These are phyloP conservation scores for Hypanus sabinus DNA, from an alignment of 2,113 vertebrate species.

Conservation along the genomic window DNA sequence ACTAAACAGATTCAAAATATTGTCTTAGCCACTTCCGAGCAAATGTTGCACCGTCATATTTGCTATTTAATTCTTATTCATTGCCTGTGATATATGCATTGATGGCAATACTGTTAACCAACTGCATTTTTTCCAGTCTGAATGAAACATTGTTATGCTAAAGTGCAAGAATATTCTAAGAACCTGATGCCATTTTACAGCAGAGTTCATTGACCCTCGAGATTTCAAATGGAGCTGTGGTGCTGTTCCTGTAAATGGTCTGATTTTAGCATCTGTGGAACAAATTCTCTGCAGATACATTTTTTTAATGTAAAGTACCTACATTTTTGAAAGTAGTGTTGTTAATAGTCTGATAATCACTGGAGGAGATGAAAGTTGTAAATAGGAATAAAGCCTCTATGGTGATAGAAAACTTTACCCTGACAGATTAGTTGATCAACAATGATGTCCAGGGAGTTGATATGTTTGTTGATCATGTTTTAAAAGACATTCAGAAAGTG, in stretches of 20 bases:
- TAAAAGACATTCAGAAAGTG: not conserved
- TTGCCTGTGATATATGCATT: not conserved
- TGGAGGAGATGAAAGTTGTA: not conserved
- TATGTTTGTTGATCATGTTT: not conserved
- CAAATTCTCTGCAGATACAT: not conserved
- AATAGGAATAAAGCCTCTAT: not conserved
- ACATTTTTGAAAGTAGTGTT: not conserved
- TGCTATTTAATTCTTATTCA: not conserved
- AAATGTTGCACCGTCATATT: not conserved
- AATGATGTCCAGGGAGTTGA: not conserved
- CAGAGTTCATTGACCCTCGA: not conserved
- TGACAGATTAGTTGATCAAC: not conserved
- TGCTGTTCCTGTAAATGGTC: too few species aligned
- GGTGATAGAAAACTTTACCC: not conserved
- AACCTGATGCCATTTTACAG: not conserved
- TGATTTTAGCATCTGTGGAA: not conserved
- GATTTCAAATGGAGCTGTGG: not conserved
- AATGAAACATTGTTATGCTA: not conserved
- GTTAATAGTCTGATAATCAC: not conserved
- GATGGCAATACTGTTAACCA: not conserved
- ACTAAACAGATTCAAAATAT: not conserved
- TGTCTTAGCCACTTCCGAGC: not conserved
- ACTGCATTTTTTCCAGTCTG: not conserved
- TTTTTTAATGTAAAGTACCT: not conserved
- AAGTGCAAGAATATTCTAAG: not conserved